These are phyloP conservation scores for Pterocles burchelli DNA, from an alignment of 2,113 vertebrate genomes.

Conservation along the genomic window DNA sequence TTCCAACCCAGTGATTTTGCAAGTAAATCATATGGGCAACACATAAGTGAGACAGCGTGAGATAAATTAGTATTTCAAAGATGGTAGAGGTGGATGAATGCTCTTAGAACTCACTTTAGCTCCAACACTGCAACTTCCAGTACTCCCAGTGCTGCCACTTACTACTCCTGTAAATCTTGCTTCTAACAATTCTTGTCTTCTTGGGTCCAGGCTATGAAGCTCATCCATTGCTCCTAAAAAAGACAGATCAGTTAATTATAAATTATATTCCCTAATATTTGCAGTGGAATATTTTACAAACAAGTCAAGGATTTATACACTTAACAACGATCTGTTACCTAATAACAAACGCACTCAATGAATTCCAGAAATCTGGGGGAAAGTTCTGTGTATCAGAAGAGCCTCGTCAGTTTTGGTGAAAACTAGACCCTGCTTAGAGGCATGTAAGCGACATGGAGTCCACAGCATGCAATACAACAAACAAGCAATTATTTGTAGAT, in stretches of 20 bases:
- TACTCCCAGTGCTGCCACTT: conserved; percentile 95
- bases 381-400: not conserved
- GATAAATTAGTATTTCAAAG: not conserved
- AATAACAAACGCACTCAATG: not conserved
- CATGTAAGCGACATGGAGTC: not conserved
- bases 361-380: not conserved
- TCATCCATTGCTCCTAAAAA: conserved; percentile 96
- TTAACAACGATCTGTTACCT: not conserved
- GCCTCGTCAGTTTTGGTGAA: not conserved
- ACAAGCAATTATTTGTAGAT: conserved; percentile 15
- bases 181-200: conserved; percentile 97
- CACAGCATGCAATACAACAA: not conserved
- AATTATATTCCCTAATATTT: not conserved
- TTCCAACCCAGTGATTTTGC: not conserved
- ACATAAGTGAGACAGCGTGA: not conserved
- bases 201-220: conserved; percentile 98
- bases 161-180: conserved; percentile 97
- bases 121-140: conserved; percentile 94
- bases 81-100: not conserved
- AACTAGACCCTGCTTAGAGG: not conserved
- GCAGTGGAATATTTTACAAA: not conserved
- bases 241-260: not conserved
- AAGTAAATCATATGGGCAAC: not conserved
- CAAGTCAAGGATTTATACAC: not conserved
- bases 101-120: conserved; percentile 87